A percentile compares a stretch with the other conserved stretches of the same genome.
Evolutionary conservation across 2,888 invertebrate genomes (phyloP).

Genomic region (Embidobia sp.): DNA sequence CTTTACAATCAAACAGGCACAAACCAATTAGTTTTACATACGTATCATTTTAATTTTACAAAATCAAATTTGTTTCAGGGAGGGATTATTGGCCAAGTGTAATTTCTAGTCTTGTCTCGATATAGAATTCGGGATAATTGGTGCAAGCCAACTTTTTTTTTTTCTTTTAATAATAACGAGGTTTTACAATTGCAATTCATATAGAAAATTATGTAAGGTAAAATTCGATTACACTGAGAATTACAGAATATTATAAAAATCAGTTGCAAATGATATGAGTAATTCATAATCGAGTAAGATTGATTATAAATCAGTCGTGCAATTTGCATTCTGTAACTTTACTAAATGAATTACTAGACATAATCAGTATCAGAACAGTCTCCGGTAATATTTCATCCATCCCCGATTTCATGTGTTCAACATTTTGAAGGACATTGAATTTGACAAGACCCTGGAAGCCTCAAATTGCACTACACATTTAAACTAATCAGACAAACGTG

Average conservation of each 20-base stretch:
- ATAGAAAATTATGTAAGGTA: too few species aligned
- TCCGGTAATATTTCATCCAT: conserved; percentile 49
- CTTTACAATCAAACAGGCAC: conserved; percentile 52
- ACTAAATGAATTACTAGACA: conserved; percentile 47
- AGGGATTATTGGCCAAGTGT: background rate
- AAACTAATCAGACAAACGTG: conserved; percentile 35
- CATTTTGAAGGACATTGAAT: conserved; percentile 50
- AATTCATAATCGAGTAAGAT: conserved; percentile 38
- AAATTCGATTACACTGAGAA: too few species aligned
- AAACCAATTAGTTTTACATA: conserved; percentile 57
- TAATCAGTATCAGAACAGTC: conserved; percentile 48
- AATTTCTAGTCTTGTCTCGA: background rate
- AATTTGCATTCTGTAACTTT: conserved; percentile 53
- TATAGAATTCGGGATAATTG: background rate
- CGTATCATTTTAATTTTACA: conserved; percentile 57
- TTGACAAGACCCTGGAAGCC: conserved; percentile 39
- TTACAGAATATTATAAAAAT: background rate
- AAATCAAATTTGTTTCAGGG: conserved; percentile 44
- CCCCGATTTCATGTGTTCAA: conserved; percentile 28
- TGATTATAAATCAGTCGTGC: conserved; percentile 41
- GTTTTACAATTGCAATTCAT: too few species aligned
- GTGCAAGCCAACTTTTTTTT: too few species aligned
- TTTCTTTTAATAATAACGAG: too few species aligned
- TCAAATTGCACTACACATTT: conserved; percentile 39
- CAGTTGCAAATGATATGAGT: conserved; percentile 7